Conservation (phyloP, 2,888 invertebrate genomes). For the Hermaeophaga mercurialis region DNA sequence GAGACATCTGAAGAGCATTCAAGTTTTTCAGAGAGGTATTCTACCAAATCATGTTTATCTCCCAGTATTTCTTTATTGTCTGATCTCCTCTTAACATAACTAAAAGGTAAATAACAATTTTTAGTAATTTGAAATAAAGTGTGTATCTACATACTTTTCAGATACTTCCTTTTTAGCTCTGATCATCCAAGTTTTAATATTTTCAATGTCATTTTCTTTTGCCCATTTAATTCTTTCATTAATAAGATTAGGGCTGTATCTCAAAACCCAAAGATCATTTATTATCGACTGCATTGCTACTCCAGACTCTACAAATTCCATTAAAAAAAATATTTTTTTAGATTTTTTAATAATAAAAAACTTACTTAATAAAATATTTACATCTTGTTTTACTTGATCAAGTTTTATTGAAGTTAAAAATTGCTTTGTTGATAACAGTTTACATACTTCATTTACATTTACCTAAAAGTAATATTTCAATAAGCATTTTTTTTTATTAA, state of each 20-base stretch:
- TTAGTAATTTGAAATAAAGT: too few species aligned
- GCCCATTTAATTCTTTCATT: slow-evolving; percentile 49
- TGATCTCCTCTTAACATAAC: slow-evolving; percentile 51
- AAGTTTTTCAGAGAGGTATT: slow-evolving; percentile 56
- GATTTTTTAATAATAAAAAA: not conserved
- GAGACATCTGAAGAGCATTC: slow-evolving; percentile 50
- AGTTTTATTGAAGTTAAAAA: slow-evolving; percentile 35
- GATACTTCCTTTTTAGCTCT: slow-evolving; percentile 52
- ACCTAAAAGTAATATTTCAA: slow-evolving; percentile 43
- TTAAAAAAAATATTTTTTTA: not conserved
- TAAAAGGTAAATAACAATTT: slow-evolving; percentile 39
- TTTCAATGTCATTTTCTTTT: slow-evolving; percentile 49
- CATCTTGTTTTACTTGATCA: slow-evolving; percentile 26
- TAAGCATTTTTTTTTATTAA: too few species aligned
- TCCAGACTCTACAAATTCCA: slow-evolving; percentile 49
- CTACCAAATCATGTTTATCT: slow-evolving; percentile 48
- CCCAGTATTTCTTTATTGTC: slow-evolving; percentile 55
- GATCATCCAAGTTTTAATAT: slow-evolving; percentile 60
- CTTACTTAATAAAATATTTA: slow-evolving; percentile 30
- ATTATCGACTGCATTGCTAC: slow-evolving; percentile 51
- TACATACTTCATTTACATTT: slow-evolving; percentile 39
- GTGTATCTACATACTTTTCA: slow-evolving; percentile 49
- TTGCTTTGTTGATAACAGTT: slow-evolving; percentile 30
- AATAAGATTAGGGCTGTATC: slow-evolving; percentile 50
- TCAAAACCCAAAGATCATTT: slow-evolving; percentile 58